Conservation (phyloP, 2,113 vertebrate species). For the Nerophis ophidion region DNA sequence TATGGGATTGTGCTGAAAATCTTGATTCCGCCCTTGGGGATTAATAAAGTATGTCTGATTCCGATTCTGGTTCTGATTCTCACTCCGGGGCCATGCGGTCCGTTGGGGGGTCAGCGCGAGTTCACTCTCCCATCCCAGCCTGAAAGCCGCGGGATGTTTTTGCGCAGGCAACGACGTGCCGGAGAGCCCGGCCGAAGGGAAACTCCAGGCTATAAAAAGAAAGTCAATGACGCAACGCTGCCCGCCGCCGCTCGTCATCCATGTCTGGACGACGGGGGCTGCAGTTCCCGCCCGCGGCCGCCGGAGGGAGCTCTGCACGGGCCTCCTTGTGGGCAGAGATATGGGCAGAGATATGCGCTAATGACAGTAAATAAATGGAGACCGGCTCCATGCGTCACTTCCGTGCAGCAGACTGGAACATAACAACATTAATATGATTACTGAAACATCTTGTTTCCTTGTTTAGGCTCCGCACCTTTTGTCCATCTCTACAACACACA, state of each 20-base stretch:
- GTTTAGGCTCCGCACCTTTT: too few relatives aligned
- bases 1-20: too few relatives aligned
- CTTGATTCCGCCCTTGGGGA: too few relatives aligned
- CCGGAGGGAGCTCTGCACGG: constrained; percentile 61
- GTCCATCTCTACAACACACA: constrained; percentile 24
- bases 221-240: constrained; percentile 61
- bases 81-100: constrained; percentile 45
- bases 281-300: constrained; percentile 32
- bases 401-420: constrained; percentile 41
- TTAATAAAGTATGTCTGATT: too few relatives aligned
- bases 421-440: constrained; percentile 49
- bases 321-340: too few relatives aligned
- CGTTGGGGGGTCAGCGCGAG: constrained; percentile 60
- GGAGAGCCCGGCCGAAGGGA: constrained; percentile 71
- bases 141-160: constrained; percentile 78
- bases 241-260: constrained; percentile 48
- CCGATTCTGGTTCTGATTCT: not conserved
- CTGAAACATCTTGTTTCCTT: constrained; percentile 55
- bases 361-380: constrained; percentile 36
- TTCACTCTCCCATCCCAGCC: constrained; percentile 64
- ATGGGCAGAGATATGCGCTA: not conserved
- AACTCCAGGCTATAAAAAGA: constrained; percentile 78
- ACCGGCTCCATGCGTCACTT: constrained; percentile 36
- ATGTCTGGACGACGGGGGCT: constrained; percentile 21
- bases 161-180: constrained; percentile 70